Percentiles rank a stretch among this genome's conserved stretches.
phyloP scores from a whole-genome alignment of 2,888 invertebrate species.

The Clepsis dumicolana region DNA sequence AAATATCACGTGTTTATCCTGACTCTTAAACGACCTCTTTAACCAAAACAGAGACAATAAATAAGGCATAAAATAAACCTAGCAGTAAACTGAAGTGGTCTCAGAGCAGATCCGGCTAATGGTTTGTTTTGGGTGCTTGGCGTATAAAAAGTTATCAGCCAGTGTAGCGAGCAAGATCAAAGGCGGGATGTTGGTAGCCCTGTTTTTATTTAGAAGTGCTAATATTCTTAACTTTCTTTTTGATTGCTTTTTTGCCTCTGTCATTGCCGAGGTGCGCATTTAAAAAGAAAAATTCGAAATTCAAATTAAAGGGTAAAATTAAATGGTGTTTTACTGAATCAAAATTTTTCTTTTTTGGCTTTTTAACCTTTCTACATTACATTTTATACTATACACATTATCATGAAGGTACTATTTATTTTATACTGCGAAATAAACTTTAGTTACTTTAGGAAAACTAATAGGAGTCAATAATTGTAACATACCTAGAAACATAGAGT shows the following conservation, averaged over 20 bases:
- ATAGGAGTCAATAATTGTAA: too few species aligned
- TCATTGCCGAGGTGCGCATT: neutral
- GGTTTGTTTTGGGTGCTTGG: constrained; percentile 83
- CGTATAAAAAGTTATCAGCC: constrained; percentile 41
- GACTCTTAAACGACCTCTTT: constrained; percentile 49
- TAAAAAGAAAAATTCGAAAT: neutral
- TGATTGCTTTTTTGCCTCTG: neutral
- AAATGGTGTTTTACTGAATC: too few species aligned
- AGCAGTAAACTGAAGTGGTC: constrained; percentile 78
- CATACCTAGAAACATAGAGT: too few species aligned
- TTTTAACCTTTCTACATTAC: too few species aligned
- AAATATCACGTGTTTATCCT: constrained; percentile 8
- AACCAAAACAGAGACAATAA: constrained; percentile 60
- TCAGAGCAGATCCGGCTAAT: constrained; percentile 71
- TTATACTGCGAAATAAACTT: too few species aligned
- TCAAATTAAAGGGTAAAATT: neutral
- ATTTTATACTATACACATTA: too few species aligned
- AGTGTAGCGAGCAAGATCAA: constrained; percentile 35
- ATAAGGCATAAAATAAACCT: constrained; percentile 73
- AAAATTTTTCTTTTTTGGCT: too few species aligned
- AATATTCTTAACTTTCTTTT: constrained; percentile 34
- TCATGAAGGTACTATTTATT: too few species aligned
- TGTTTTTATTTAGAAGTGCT: constrained; percentile 42
- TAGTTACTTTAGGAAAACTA: too few species aligned
- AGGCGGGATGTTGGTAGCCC: constrained; percentile 31